Evolutionary conservation across 1,140 invertebrate species (phyloP).

Genomic region (Lasioglossum baleicum): DNA sequence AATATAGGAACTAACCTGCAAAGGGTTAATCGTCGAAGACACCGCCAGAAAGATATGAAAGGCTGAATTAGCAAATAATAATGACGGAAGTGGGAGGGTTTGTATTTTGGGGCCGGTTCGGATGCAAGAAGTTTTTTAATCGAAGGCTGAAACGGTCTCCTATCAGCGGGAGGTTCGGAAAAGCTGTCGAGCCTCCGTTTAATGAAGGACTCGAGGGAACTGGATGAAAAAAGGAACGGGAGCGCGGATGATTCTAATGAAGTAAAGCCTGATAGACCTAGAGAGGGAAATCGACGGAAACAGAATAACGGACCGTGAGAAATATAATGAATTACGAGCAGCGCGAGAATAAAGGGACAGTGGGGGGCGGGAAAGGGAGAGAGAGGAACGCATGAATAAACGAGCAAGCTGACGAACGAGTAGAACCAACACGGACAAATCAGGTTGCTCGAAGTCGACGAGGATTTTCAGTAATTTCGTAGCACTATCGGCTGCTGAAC

Average conservation of each 20-base stretch:
- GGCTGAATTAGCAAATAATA: no score
- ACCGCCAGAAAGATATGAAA: no score
- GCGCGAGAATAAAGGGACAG: conserved; percentile 17
- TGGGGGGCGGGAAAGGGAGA: background rate
- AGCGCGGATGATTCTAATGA: conserved; percentile 35
- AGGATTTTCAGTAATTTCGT: conserved; percentile 62
- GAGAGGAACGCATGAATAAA: conserved; percentile 41
- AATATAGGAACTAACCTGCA: no score
- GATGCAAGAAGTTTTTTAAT: background rate
- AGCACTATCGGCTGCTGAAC: conserved; percentile 46
- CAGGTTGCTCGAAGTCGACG: conserved; percentile 54
- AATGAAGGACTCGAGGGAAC: background rate
- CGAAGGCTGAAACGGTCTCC: background rate
- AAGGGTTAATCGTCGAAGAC: no score
- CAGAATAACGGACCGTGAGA: conserved; percentile 41
- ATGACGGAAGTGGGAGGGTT: no score
- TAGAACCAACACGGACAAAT: conserved; percentile 49
- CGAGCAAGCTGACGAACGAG: conserved; percentile 46
- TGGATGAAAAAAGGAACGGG: conserved; percentile 7
- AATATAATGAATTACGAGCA: conserved; percentile 41
- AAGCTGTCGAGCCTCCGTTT: conserved; percentile 1
- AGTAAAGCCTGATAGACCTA: conserved; percentile 28
- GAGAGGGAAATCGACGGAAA: conserved; percentile 31
- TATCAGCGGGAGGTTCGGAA: background rate
- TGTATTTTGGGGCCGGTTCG: no score